Base-by-base conservation (phyloP, 1,140 invertebrate species). In the Coelopa frigida region DNA sequence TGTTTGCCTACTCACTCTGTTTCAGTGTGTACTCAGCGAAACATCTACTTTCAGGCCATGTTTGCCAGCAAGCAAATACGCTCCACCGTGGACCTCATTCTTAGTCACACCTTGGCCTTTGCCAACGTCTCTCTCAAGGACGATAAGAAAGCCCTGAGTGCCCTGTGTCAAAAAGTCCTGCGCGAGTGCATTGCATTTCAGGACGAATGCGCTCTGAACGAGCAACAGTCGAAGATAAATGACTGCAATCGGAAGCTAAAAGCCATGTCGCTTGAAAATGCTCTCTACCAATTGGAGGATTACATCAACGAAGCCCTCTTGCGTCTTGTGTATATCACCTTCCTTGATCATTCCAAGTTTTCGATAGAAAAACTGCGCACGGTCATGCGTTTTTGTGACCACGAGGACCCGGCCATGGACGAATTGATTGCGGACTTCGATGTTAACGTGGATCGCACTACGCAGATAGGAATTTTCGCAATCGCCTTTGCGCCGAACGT, bases 371-470 rank as follows among this genome's bases (percentile, higher is more conserved):
- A 57, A 43, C 52, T 68, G 17, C 53, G 64, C n/a, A 55, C 39
- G 4, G 14, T 57, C 20, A 27, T 68, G 14, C 31, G 48, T 15
- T 38, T 15, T 2, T 5, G 8, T 31, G 33, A 12, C 49, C 31
- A 10, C 2, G 48, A 59, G 21, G 64, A 58, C 29, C 22, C 44
- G 4, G 31, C 35, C 1, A 50, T 56, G 3, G 64, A 68, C 54
- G 64, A 68, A 37, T 52, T 56, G 0, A 68, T 68, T 21, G 64
- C 64, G 2, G 64, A 68, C 37, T 68, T 68, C 43, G 64, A 68
- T 58, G 61, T 68, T 1, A 68, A 68, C 44, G 46, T 68, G 10
- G 64, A 68, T 57, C 52, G 64, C 1, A 55, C 56, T 14, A 59
- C 59, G 6, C 64, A 68, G 46, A 65, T 68, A 15, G 64, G 64